A percentile compares a stretch with the other conserved stretches of the same genome.
phyloP scores from a whole-genome alignment of 1,140 invertebrate genomes.

The Tetragonula clypearis region DNA sequence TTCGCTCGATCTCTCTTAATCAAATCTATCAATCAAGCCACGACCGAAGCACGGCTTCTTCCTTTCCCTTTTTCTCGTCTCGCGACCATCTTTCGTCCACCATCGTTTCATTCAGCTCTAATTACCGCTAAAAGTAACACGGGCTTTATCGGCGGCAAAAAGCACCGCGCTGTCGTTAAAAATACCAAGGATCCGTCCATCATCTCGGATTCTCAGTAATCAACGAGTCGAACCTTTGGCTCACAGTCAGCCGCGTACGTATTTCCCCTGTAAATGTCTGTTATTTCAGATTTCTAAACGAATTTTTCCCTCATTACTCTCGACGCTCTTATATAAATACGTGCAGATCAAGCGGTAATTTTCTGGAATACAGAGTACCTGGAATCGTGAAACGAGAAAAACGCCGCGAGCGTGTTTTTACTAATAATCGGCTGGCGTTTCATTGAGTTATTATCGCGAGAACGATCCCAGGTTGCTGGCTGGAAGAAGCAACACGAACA shows the following conservation, averaged over 20 bases:
- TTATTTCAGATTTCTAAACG: no score
- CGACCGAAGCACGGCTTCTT: neutral
- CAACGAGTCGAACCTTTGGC: no score
- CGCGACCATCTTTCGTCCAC: no score
- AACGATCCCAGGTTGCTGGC: neutral
- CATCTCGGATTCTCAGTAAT: neutral
- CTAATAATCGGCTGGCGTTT: neutral
- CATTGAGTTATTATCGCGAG: neutral
- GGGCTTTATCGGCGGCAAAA: constrained; percentile 1
- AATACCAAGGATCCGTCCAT: neutral
- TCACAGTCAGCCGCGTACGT: no score
- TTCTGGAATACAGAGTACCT: no score
- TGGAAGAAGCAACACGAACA: neutral
- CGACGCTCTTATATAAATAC: no score
- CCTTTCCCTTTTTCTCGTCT: neutral
- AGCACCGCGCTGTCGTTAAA: neutral
- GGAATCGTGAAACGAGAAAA: neutral
- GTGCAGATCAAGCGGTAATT: no score
- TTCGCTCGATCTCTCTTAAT: neutral
- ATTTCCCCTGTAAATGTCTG: no score
- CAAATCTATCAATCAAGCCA: constrained; percentile 24
- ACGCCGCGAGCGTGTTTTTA: neutral
- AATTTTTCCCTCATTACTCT: no score
- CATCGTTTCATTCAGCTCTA: neutral
- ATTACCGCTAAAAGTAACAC: constrained; percentile 11